Conservation (phyloP, 1,140 invertebrate genomes). For the Drosophila prosaltans region DNA sequence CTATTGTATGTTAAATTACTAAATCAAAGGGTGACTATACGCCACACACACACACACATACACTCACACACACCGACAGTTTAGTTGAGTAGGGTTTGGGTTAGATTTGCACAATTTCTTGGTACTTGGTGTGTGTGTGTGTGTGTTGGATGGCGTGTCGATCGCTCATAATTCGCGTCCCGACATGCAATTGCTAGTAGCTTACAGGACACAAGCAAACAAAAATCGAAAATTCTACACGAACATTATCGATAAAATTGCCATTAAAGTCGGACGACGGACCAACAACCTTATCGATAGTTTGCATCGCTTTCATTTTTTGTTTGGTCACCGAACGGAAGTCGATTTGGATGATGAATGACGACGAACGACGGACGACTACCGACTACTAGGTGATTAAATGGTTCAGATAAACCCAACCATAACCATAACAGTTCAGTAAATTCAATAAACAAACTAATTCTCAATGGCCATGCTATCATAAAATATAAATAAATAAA, state of each 20-base stretch:
- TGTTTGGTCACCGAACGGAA: conserved; percentile 59
- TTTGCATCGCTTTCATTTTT: conserved; percentile 62
- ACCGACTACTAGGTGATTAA: conserved; percentile 73
- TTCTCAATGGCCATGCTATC: neutral
- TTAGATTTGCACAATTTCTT: conserved; percentile 67
- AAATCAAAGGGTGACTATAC: conserved; percentile 60
- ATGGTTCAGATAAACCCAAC: conserved; percentile 56
- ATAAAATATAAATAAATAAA: no score
- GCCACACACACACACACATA: neutral
- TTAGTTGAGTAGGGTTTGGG: neutral
- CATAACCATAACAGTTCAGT: conserved; percentile 3
- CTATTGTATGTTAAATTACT: conserved; percentile 78
- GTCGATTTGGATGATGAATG: conserved; percentile 81
- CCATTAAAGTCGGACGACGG: conserved; percentile 64
- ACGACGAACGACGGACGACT: conserved; percentile 72
- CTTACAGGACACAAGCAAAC: conserved; percentile 58
- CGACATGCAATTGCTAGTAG: conserved; percentile 53
- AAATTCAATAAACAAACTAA: neutral
- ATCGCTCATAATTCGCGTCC: conserved; percentile 72
- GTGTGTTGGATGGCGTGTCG: conserved; percentile 63
- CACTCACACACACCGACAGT: neutral
- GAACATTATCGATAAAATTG: conserved; percentile 82
- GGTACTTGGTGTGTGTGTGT: conserved; percentile 35
- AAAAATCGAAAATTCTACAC: conserved; percentile 81
- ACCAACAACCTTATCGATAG: conserved; percentile 66